These are phyloP conservation scores for Nyctalus aviator DNA, from an alignment of 2,797 vertebrate genomes.

Conservation along the genomic window DNA sequence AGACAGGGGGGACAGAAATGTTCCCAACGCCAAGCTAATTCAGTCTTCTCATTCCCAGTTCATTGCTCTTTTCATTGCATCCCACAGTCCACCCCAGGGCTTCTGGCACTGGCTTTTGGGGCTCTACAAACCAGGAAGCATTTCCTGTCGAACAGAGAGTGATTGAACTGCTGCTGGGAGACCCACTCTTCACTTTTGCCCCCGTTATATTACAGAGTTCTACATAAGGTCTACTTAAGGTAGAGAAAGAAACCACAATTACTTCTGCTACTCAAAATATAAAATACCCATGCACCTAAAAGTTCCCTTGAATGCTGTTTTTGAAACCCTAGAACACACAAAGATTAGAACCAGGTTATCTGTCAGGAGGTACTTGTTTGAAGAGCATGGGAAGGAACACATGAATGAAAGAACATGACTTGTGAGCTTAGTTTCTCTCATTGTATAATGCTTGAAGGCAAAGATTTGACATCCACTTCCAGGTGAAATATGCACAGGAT, in stretches of 20 bases:
- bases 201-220: background rate
- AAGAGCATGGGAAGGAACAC: background rate
- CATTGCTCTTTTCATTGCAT: background rate
- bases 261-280: background rate
- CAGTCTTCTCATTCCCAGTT: background rate
- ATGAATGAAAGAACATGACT: background rate
- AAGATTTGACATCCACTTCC: background rate
- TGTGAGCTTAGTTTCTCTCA: background rate
- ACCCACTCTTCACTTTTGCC: background rate
- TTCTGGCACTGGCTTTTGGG: background rate
- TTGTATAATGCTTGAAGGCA: background rate
- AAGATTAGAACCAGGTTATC: background rate
- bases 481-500: background rate
- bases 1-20: background rate
- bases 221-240: background rate
- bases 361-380: background rate
- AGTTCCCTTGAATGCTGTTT: background rate
- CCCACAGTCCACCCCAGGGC: background rate
- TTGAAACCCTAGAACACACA: background rate
- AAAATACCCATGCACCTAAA: background rate
- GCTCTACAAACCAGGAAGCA: background rate
- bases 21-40: background rate
- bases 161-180: background rate
- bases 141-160: background rate
- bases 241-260: background rate